Base-by-base conservation (phyloP, 1,140 invertebrate genomes). In the Drosophila lacertosa region DNA sequence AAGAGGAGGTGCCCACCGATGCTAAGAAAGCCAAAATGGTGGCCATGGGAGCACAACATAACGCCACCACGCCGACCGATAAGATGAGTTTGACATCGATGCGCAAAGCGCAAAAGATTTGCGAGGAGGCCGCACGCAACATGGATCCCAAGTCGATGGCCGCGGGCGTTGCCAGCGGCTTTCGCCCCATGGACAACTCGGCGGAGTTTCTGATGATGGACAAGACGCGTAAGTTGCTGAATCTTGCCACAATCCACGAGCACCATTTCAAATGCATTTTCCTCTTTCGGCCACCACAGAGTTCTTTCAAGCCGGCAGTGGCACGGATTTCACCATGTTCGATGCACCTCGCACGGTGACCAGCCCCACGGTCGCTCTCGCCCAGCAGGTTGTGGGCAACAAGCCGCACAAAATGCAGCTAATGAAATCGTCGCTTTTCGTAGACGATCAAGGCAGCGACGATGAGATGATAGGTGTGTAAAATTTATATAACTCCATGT, bases 351-450 rank as follows among this genome's bases (percentile, higher is more conserved):
- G 58, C 9, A 10, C 51, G 20, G 24, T 44, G 6, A 66, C 63
- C 18, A 94, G 93, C 74, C 93, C 94, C 20, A 93, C 93, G 0
- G 91, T 92, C 2, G 90, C 92, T 35, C 89, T 95, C n/a, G 94
- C 94, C 2, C 55, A 80, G 10, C 92, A 92, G 13, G 90, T 93
- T 50, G 80, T 92, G 44, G 94, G 94, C 22, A 93, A 94, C 1
- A 93, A 94, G 68, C 92, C 94, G 20, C 93, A 94, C 65, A 95
- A 94, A 76, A 92, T 97, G 20, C 96, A 97, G 81, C 92, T 97
- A 4, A 97, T 97, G 96, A 97, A 97, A 90, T 96, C 96, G 0
- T 97, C 95, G 2, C 94, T 97, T 7, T 91, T 91, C 26, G 51
- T 68, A 2, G 86, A 83, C 0, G 76, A 89, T 32, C 50, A 74